Evolutionary conservation across 2,888 invertebrate species (phyloP).

Genomic region (Lutraria lutraria): DNA sequence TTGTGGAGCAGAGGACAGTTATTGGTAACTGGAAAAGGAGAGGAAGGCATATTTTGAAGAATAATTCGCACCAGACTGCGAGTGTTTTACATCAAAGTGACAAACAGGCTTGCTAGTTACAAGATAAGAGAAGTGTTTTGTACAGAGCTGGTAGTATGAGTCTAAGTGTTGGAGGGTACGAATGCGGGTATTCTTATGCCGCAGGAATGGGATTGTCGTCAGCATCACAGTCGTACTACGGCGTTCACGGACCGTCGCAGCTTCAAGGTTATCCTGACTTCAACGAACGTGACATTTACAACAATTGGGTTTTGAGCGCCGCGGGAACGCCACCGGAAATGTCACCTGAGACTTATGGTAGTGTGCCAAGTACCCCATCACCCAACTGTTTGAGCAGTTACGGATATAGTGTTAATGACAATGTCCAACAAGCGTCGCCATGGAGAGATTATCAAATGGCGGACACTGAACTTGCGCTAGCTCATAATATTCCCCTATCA

Average conservation of each 20-base stretch:
- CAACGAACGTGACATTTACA: conserved; percentile 77
- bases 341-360: conserved; percentile 75
- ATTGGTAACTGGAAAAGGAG: conserved; percentile 49
- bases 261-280: conserved; percentile 75
- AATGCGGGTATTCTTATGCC: conserved; percentile 81
- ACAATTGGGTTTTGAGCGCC: conserved; percentile 80
- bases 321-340: conserved; percentile 72
- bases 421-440: conserved; percentile 52
- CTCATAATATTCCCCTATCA: conserved; percentile 49
- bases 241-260: conserved; percentile 75
- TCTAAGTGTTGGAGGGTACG: conserved; percentile 82
- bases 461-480: conserved; percentile 30
- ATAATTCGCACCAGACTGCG: conserved; percentile 48
- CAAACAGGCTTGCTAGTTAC: conserved; percentile 64
- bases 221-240: conserved; percentile 54
- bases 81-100: conserved; percentile 70
- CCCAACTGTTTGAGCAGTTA: conserved; percentile 43
- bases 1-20: conserved; percentile 37
- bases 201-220: conserved; percentile 74
- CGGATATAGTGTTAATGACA: conserved; percentile 37
- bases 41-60: conserved; percentile 51
- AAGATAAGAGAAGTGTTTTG: conserved; percentile 62
- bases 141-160: conserved; percentile 74
- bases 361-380: conserved; percentile 60
- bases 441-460: conserved; percentile 47